These are phyloP conservation scores for Drosophila lacicola DNA, from an alignment of 2,888 invertebrate species.

Conservation along the genomic window DNA sequence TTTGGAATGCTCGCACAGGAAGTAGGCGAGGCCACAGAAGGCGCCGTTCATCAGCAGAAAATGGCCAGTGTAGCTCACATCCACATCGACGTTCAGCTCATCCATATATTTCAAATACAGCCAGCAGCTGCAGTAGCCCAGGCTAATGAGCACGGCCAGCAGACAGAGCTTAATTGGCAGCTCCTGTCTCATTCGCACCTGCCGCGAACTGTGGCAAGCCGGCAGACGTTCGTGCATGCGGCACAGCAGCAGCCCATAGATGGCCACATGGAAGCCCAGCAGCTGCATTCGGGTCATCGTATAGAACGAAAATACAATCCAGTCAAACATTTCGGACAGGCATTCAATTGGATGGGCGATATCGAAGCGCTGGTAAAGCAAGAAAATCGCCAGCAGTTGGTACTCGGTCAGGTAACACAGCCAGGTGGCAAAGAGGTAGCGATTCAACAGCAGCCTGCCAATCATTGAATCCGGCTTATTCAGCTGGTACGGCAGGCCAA, in stretches of 20 bases:
- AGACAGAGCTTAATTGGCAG: conserved; percentile 12
- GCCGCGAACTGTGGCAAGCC: neutral
- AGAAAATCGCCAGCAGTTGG: conserved; percentile 3
- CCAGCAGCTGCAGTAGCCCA: conserved; percentile 8
- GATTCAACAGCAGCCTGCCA: neutral
- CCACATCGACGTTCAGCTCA: neutral
- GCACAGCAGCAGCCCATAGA: conserved; percentile 16
- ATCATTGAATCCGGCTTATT: neutral
- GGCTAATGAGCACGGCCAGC: neutral
- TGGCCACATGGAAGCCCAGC: neutral
- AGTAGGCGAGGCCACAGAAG: conserved; percentile 10
- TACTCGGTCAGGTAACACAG: conserved; percentile 17
- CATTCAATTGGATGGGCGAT: neutral
- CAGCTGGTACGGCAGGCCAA: neutral
- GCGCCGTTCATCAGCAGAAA: conserved; percentile 8
- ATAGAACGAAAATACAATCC: neutral
- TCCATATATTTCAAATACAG: conserved; percentile 17
- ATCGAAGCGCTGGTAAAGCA: conserved; percentile 6
- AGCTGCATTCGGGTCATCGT: neutral
- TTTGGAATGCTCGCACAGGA: neutral
- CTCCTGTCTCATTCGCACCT: neutral
- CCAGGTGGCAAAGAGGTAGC: conserved; percentile 7
- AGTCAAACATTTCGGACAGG: neutral
- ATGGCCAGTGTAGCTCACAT: neutral
- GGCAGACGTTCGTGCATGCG: conserved; percentile 12